Evolutionary conservation across 2,113 vertebrate species (phyloP).

Genomic region (Alexandromys fortis): DNA sequence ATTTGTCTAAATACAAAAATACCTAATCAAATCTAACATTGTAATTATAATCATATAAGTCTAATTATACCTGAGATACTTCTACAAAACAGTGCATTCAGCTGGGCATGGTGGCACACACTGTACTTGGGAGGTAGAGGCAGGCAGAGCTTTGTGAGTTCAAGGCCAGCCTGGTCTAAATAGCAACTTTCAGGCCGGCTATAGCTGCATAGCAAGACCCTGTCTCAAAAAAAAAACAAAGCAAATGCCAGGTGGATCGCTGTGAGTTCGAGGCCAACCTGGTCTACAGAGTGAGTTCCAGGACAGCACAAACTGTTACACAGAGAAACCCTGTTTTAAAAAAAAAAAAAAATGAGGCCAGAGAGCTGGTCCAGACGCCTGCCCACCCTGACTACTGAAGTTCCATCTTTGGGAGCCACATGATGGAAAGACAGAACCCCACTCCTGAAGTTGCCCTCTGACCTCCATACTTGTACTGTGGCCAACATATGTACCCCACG

Average conservation of each 20-base stretch:
- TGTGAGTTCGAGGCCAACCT: not conserved
- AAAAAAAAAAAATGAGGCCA: not conserved
- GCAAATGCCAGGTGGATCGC: not conserved
- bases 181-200: not conserved
- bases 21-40: conserved; percentile 30
- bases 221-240: not conserved
- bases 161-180: not conserved
- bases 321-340: not conserved
- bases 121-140: not conserved
- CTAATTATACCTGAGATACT: conserved; percentile 9
- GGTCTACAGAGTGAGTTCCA: not conserved
- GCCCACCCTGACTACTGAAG: not conserved
- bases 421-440: not conserved
- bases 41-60: not conserved
- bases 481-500: not conserved
- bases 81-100: conserved; percentile 25
- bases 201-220: not conserved
- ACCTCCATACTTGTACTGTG: not conserved
- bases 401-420: not conserved
- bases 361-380: not conserved
- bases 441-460: not conserved
- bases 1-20: not conserved
- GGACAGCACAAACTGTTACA: no score
- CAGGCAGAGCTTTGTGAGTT: not conserved
- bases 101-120: not conserved